A percentile compares a stretch with the other conserved stretches of the same genome.
Evolutionary conservation across 2,888 invertebrate genomes (phyloP).

Genomic region (Orthosia gracilis): DNA sequence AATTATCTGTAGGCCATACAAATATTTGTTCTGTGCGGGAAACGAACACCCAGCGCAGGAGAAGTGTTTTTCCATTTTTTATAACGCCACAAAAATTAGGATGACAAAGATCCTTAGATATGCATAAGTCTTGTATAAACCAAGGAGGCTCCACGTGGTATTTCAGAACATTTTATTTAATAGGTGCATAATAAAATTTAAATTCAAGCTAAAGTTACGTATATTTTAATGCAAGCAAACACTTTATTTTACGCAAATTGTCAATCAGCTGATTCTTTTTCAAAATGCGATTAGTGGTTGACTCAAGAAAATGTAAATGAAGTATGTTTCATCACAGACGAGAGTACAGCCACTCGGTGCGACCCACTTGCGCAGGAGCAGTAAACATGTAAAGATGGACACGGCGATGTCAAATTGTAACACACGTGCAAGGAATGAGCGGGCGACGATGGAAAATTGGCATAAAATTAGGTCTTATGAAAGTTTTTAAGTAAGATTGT

Average conservation of each 20-base stretch:
- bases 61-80: too few species aligned
- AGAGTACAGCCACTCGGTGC: constrained; percentile 47
- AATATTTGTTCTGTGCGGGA: too few species aligned
- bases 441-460: not conserved
- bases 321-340: constrained; percentile 61
- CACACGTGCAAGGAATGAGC: constrained; percentile 41
- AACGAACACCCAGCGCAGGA: too few species aligned
- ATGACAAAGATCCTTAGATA: too few species aligned
- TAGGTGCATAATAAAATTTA: too few species aligned
- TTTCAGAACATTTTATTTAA: too few species aligned
- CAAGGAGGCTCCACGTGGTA: not conserved
- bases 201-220: too few species aligned
- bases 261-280: not conserved
- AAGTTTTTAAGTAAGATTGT: too few species aligned
- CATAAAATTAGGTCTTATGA: not conserved
- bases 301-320: constrained; percentile 37
- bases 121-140: not conserved
- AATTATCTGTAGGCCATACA: too few species aligned
- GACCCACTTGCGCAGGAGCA: constrained; percentile 75
- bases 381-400: constrained; percentile 65
- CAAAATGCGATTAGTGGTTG: not conserved
- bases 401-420: constrained; percentile 66
- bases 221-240: not conserved
- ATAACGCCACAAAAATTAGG: too few species aligned
- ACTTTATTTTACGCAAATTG: not conserved